Percentiles rank a stretch among this genome's conserved stretches.
phyloP scores from a whole-genome alignment of 2,113 vertebrate genomes.

The Corvus moneduloides region DNA sequence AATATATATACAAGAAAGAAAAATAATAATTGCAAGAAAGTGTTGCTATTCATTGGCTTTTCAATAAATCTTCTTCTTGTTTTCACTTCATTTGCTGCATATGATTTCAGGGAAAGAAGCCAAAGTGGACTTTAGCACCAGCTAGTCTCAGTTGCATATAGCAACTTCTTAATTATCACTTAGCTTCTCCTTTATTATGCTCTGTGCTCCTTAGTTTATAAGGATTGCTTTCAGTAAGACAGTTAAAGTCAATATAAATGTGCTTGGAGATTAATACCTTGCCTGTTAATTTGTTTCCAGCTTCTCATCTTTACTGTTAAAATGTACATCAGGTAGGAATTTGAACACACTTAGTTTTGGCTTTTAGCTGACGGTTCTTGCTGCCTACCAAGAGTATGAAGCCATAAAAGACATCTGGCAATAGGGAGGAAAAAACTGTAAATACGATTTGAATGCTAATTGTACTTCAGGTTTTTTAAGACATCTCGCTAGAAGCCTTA shows the following conservation, averaged over 20 bases:
- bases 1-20: neutral
- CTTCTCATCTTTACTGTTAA: neutral
- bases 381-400: neutral
- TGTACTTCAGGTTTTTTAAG: neutral
- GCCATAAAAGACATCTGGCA: neutral
- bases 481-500: neutral
- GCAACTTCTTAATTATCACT: neutral
- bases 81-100: neutral
- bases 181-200: neutral
- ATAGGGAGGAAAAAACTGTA: neutral
- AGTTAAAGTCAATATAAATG: neutral
- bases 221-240: neutral
- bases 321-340: neutral
- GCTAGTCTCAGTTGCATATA: neutral
- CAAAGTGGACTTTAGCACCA: neutral
- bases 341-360: neutral
- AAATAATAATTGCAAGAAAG: neutral
- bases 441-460: neutral
- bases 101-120: neutral
- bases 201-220: neutral
- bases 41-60: neutral
- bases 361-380: neutral
- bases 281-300: neutral
- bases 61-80: neutral
- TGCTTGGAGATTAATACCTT: neutral